Base-by-base conservation (phyloP, 2,888 invertebrate species). In the Drosophila mulleri region DNA sequence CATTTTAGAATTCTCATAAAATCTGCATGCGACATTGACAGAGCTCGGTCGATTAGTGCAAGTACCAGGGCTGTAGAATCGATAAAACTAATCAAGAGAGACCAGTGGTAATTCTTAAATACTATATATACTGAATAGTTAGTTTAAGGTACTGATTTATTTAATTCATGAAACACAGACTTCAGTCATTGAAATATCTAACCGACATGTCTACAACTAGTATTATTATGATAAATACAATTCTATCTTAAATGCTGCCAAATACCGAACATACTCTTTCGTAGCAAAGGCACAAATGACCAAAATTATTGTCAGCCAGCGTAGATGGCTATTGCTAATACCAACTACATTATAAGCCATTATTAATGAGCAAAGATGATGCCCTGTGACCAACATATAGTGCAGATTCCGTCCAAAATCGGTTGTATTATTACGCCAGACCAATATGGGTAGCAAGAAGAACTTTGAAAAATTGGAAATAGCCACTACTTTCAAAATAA, bases 361-460 rank as follows among this genome's bases (percentile, higher is more conserved):
- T 39, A 95, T 92, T 69, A 95, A 94, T 1, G 95, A 95, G 12
- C 95, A 93, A 23, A 95, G 93, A 61, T 95, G 95, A 86, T 96
- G 96, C 0, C 94, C 93, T 66, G 94, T 94, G 3, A 96, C 95
- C 2, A 96, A 93, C 11, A 93, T 77, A 72, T 94, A 93, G 88
- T 95, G 95, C 14, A 94, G 83, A 9, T 91, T 91, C 8, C 90
- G 83, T 6, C 92, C 93, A 26, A 92, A 81, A 23, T 91, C 92
- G 3, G 92, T 92, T 14, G 92, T 92, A 47, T 93, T 93, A 56
- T 89, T 92, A 23, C 91, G 91, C 96, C 96, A 96, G 71, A 96
- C 95, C 67, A 95, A 91, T 83, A 94, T 94, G 0, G 96, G 95
- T 20, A 96, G 87, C 3, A 95, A 91, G 63, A 95, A 93, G 80